Evolutionary conservation across 1,140 invertebrate species (phyloP), one percentile per base, ranked within the genome.

Genomic region (Drosophila mojavensis): DNA sequence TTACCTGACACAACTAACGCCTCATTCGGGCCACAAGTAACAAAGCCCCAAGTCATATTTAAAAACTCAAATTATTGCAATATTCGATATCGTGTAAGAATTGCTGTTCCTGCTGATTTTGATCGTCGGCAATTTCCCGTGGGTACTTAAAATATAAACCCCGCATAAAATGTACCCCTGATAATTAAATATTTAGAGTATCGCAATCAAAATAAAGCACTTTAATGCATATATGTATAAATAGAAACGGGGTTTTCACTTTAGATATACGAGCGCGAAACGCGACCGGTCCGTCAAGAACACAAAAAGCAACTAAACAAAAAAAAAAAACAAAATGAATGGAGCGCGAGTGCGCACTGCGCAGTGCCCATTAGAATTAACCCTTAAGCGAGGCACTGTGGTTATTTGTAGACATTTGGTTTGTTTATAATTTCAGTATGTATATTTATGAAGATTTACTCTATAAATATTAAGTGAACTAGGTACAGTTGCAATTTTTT

Each of bases 11-110:
- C 97, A 28, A 99, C 98, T 59, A 99, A 94, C 30, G 98, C 98
- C 93, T 99, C 98, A 92, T 99, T 99, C 3, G 98, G 98, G 41
- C 98, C 98, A 93, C 98, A 99, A 69, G 97, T 98, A 70, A 99
- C 98, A 93, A 99, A 99, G 89, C 98, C 98, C 94, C 96, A 97
- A 82, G 95, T 95, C 97, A 97, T 98, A 69, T 64, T 75, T 20
- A 39, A 36, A 28, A 74, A 43, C 65, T 60, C 47, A 41, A 56
- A 58, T 63, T 60, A 20, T 2, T 47, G 20, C 10, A 51, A 58
- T 65, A 50, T 60, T 24, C 17, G 26, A 75, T 48, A 17, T 47
- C 11, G n/a, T 45, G 7, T 17, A 47, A 47, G 4, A 17, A 3
- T 47, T 45, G 5, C 43, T 17, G 2, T 45, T 47, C 4, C 7